A percentile compares a stretch with the other conserved stretches of the same genome.
phyloP scores from a whole-genome alignment of 2,888 invertebrate species.

The Polyploca ridens region DNA sequence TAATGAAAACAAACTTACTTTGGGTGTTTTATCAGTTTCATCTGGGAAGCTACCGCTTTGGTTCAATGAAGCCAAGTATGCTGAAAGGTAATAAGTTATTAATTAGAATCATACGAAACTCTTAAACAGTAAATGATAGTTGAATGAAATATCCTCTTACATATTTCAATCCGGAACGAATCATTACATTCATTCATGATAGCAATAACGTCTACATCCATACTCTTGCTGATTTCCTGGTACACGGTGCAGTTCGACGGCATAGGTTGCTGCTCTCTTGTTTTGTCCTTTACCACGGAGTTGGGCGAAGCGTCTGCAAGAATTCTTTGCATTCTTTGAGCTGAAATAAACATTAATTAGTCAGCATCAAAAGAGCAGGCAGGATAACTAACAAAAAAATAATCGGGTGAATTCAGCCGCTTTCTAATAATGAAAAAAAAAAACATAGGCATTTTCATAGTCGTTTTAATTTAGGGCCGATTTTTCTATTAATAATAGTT shows the following conservation, averaged over 20 bases:
- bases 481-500: no score
- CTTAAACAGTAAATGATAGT: neutral
- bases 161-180: constrained; percentile 78
- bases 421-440: no score
- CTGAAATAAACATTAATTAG: neutral
- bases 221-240: constrained; percentile 27
- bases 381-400: no score
- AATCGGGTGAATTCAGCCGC: no score
- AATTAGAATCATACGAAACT: no score
- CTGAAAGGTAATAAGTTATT: constrained; percentile 52
- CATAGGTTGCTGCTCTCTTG: constrained; percentile 13
- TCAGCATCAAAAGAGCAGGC: neutral
- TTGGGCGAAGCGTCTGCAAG: neutral
- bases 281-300: constrained; percentile 3
- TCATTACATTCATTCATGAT: constrained; percentile 80
- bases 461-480: no score
- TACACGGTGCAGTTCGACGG: constrained; percentile 14
- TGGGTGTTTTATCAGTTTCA: constrained; percentile 83
- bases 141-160: constrained; percentile 58
- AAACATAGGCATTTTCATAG: no score
- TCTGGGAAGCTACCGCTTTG: constrained; percentile 83
- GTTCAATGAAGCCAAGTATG: constrained; percentile 76
- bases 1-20: constrained; percentile 64
- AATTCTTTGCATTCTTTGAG: constrained; percentile 1
- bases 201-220: constrained; percentile 58